Conservation (phyloP, 2,888 invertebrate genomes). For the Hypolimnas misippus region DNA sequence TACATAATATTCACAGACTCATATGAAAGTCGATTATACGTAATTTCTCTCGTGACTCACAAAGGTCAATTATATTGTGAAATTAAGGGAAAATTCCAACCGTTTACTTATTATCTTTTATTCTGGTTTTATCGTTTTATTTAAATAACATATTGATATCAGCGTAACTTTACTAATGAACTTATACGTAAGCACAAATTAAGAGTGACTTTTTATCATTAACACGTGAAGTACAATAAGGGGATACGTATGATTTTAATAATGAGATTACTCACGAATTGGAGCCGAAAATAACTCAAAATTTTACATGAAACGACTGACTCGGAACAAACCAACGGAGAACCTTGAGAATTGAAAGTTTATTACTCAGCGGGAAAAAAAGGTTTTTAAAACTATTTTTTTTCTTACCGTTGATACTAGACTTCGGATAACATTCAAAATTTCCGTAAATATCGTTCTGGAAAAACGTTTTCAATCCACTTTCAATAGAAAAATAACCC, state of each 20-base stretch:
- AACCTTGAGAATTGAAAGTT: slow-evolving; percentile 56
- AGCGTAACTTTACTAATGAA: slow-evolving; percentile 10
- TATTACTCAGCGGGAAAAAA: not conserved
- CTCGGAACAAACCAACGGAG: slow-evolving; percentile 14
- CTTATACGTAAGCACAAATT: not conserved
- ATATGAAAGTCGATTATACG: not conserved
- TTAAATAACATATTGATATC: slow-evolving; percentile 17
- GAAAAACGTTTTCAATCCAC: slow-evolving; percentile 85
- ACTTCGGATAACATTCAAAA: slow-evolving; percentile 88
- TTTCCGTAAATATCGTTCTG: slow-evolving; percentile 94
- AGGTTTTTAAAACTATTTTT: slow-evolving; percentile 17
- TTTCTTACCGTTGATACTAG: slow-evolving; percentile 86
- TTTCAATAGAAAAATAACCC: slow-evolving; percentile 86
- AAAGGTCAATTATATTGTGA: not conserved
- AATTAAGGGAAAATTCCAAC: not conserved
- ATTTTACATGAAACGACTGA: slow-evolving; percentile 19
- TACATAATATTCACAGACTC: not conserved
- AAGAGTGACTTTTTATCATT: slow-evolving; percentile 1
- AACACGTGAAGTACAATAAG: not conserved
- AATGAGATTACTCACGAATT: slow-evolving; percentile 26
- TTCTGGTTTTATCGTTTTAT: not conserved
- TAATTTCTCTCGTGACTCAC: not conserved
- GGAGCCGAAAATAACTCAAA: slow-evolving; percentile 33
- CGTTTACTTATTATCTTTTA: not conserved
- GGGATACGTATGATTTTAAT: slow-evolving; percentile 5